phyloP scores from a whole-genome alignment of 1,140 invertebrate genomes.

The Bombus terrestris region DNA sequence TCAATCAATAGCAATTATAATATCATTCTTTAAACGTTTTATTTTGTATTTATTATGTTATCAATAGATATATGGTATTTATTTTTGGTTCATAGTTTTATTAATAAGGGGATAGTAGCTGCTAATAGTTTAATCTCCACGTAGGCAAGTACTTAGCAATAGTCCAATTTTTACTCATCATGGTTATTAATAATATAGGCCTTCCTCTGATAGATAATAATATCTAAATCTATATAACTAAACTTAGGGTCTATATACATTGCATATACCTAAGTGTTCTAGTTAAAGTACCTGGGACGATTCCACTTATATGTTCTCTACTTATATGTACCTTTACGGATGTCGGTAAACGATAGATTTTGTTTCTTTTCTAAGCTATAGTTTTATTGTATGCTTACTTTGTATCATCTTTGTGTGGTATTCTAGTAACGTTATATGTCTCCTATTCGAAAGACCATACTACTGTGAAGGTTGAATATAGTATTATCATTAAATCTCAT shows the following conservation, averaged over 20 bases:
- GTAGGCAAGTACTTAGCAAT: background rate
- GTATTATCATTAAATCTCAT: background rate
- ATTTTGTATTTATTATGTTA: background rate
- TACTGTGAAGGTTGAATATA: background rate
- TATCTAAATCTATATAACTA: background rate
- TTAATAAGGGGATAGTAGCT: background rate
- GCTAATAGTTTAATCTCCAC: constrained; percentile 1
- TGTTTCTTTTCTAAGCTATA: background rate
- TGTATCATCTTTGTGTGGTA: background rate
- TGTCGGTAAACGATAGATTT: background rate
- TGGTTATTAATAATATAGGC: background rate
- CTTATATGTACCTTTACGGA: background rate
- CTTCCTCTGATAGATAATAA: background rate
- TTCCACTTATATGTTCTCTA: background rate
- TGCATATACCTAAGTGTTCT: background rate
- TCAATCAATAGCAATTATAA: background rate
- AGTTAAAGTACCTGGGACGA: too few relatives aligned
- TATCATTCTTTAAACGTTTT: background rate
- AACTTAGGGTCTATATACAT: too few relatives aligned
- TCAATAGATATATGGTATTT: background rate
- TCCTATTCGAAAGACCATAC: background rate
- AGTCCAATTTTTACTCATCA: background rate
- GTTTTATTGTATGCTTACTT: background rate
- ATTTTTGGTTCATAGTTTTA: background rate
- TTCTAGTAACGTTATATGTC: background rate